Conservation (phyloP, 1,140 invertebrate species). For the Zaprionus kolodkinae region DNA sequence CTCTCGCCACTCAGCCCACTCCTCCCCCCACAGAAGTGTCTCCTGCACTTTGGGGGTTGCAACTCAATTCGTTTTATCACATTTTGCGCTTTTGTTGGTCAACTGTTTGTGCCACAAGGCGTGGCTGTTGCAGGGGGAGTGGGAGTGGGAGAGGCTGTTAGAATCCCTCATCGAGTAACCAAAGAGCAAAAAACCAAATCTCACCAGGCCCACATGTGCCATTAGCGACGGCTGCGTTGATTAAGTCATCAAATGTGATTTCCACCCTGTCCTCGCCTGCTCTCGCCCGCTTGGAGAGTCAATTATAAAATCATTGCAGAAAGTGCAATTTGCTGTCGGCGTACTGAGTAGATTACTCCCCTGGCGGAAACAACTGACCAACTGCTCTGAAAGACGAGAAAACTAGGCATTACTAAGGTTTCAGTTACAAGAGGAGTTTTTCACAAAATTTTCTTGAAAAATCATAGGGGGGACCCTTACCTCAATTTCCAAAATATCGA, state of each 20-base stretch:
- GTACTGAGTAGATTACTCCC: neutral
- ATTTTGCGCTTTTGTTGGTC: constrained; percentile 77
- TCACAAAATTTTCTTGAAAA: too few relatives aligned
- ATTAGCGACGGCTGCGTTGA: constrained; percentile 77
- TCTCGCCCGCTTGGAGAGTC: neutral
- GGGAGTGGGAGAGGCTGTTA: constrained; percentile 19
- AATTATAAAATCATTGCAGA: constrained; percentile 39
- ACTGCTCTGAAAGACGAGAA: neutral
- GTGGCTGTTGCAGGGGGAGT: constrained; percentile 35
- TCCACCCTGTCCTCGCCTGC: constrained; percentile 25
- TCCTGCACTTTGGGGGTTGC: constrained; percentile 5
- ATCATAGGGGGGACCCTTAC: too few relatives aligned
- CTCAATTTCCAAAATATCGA: too few relatives aligned
- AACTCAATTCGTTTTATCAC: constrained; percentile 16
- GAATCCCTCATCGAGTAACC: constrained; percentile 12
- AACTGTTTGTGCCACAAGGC: constrained; percentile 71
- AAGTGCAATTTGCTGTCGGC: neutral
- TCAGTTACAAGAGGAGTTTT: neutral
- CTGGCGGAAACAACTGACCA: neutral
- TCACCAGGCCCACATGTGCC: constrained; percentile 69
- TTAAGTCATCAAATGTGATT: constrained; percentile 78
- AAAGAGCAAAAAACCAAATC: constrained; percentile 23
- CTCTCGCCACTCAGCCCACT: neutral
- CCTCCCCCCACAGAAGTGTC: constrained; percentile 17
- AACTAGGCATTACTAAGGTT: neutral